Conservation (phyloP, 2,113 vertebrate genomes). For the Ceyx melanurus region DNA sequence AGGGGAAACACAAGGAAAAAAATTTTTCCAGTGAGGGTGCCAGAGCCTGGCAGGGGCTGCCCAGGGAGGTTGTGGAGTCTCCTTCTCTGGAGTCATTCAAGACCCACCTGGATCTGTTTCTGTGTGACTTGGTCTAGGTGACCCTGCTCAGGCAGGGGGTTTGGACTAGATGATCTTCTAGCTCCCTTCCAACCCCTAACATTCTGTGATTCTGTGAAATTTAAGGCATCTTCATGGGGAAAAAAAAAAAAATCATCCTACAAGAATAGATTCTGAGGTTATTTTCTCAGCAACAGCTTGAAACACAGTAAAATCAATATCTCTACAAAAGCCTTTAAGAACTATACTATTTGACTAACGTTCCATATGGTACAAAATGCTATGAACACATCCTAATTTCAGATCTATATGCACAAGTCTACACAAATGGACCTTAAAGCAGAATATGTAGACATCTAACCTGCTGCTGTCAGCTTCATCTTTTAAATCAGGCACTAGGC, state of each 20-base stretch:
- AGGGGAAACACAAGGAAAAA: too few relatives aligned
- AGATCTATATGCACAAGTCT: constrained; percentile 1
- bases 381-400: background rate
- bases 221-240: constrained; percentile 27
- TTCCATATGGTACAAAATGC: constrained; percentile 14
- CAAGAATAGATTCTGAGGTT: constrained; percentile 38
- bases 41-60: too few relatives aligned
- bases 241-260: background rate
- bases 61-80: too few relatives aligned
- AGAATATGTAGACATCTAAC: background rate
- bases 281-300: constrained; percentile 49
- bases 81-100: too few relatives aligned
- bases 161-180: too few relatives aligned
- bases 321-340: constrained; percentile 32
- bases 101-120: too few relatives aligned
- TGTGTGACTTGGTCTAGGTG: too few relatives aligned
- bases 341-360: constrained; percentile 40
- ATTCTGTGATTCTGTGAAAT: background rate
- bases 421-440: background rate
- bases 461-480: background rate
- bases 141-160: too few relatives aligned
- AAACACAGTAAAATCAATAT: constrained; percentile 53
- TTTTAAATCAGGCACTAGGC: background rate
- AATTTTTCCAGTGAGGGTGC: too few relatives aligned
- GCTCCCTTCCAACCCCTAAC: too few relatives aligned